These are phyloP conservation scores for Dascillus cervinus DNA, from an alignment of 2,888 invertebrate genomes.

Conservation along the genomic window DNA sequence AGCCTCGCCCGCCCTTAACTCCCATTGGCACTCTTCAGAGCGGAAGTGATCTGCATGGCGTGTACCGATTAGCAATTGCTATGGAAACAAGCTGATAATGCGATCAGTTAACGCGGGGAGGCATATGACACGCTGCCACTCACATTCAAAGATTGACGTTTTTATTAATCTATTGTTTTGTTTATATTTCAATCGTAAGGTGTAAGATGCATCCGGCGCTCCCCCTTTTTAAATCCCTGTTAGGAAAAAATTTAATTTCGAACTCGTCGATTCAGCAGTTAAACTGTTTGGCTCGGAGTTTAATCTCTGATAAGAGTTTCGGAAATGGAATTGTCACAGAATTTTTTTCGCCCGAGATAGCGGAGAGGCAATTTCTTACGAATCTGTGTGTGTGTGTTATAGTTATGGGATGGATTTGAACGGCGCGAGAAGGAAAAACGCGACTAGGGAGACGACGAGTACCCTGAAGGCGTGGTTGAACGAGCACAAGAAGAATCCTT, in stretches of 20 bases:
- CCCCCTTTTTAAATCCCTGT: constrained; percentile 15
- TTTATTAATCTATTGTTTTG: constrained; percentile 39
- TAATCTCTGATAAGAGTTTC: constrained; percentile 45
- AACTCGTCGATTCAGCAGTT: constrained; percentile 51
- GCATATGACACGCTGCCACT: constrained; percentile 32
- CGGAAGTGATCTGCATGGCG: constrained; percentile 41
- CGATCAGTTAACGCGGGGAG: constrained; percentile 40
- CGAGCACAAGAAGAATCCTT: constrained; percentile 98
- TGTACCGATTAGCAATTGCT: constrained; percentile 52
- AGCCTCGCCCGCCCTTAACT: constrained; percentile 23
- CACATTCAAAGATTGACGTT: too few relatives aligned
- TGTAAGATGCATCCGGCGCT: constrained; percentile 14
- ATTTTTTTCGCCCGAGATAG: too few relatives aligned
- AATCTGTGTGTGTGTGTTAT: constrained; percentile 33
- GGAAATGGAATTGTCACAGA: constrained; percentile 26
- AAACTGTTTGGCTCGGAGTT: constrained; percentile 42
- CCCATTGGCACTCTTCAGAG: constrained; percentile 39
- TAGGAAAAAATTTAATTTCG: constrained; percentile 48
- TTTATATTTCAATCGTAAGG: constrained; percentile 33
- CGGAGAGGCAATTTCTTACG: too few relatives aligned
- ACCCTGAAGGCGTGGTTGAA: constrained; percentile 97
- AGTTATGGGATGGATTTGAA: constrained; percentile 94
- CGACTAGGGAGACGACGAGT: constrained; percentile 95
- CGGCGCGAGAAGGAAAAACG: constrained; percentile 94
- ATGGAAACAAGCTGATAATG: constrained; percentile 53